Evolutionary conservation across 2,888 invertebrate species (phyloP).

Genomic region (Philaethria dido): DNA sequence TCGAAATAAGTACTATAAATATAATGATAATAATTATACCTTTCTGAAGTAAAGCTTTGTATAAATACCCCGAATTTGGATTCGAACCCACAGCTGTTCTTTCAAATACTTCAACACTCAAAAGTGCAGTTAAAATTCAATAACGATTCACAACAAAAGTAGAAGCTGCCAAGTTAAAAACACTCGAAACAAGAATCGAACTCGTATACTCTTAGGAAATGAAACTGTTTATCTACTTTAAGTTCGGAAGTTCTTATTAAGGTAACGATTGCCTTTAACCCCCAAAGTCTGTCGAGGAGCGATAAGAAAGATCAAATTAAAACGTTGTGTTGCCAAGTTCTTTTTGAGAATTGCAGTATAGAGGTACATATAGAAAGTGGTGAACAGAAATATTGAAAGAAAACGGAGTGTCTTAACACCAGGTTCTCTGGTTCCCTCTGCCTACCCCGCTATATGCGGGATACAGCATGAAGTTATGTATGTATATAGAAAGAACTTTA

Average conservation of each 20-base stretch:
- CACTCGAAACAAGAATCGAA: conserved; percentile 31
- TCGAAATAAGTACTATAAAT: too few relatives aligned
- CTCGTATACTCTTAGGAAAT: conserved; percentile 12
- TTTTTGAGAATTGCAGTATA: conserved; percentile 24
- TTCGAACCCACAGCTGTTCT: neutral
- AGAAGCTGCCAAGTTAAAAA: conserved; percentile 12
- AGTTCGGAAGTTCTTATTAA: conserved; percentile 51
- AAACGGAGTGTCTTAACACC: too few relatives aligned
- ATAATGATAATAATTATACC: too few relatives aligned
- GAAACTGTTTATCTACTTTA: conserved; percentile 18
- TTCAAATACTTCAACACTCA: neutral
- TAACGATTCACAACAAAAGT: neutral
- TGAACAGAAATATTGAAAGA: too few relatives aligned
- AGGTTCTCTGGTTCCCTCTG: too few relatives aligned
- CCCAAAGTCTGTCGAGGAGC: conserved; percentile 64
- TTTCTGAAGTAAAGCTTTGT: too few relatives aligned
- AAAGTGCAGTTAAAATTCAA: neutral
- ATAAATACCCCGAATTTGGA: neutral
- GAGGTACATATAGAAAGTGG: neutral
- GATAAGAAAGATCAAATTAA: conserved; percentile 76
- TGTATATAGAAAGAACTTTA: too few relatives aligned
- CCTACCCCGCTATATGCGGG: too few relatives aligned
- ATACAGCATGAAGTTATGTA: too few relatives aligned
- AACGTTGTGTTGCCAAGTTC: conserved; percentile 54
- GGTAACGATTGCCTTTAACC: conserved; percentile 79